Base-by-base conservation (phyloP, 2,113 vertebrate genomes). In the Siniperca knerii region DNA sequence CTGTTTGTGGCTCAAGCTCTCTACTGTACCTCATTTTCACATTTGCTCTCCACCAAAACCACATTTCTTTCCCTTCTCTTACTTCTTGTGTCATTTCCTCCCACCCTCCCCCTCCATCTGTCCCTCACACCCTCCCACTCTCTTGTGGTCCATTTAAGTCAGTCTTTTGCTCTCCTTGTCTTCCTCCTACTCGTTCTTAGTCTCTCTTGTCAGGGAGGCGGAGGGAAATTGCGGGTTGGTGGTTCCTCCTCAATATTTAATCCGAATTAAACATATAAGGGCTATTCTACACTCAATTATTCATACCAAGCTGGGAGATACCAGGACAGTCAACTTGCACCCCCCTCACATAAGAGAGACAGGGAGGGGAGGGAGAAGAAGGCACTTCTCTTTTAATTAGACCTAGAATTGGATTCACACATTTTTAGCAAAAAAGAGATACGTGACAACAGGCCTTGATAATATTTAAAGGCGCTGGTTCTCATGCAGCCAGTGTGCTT, bases 191-290 rank as follows among this genome's bases (percentile, higher is more conserved):
- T 84, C 33, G 2, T 73, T 87, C 71, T 73, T 66, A 75, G 78
- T 86, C 75, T 80, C 64, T 82, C 77, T 81, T 85, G 84, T 90
- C 83, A 89, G 52, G 35, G 78, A 88, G 75, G 88, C 5, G 40
- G 84, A 79, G 87, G 83, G 84, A 89, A 80, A 89, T 21, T 77
- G 82, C 57, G 33, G 65, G 48, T 40, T 83, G 80, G 84, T 88
- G 82, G 82, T 79, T 91, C 79, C 81, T 93, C 75, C 61, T 94
- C 65, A 90, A 94, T 93, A 92, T 91, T 93, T 93, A 66, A 94
- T 92, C 89, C 21, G 6, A 91, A 94, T 93, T 86, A 93, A 94
- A 92, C 92, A 92, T 89, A 94, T 89, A 90, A 92, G 72, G 78
- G 72, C 57, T 73, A 76, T 84, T 89, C 83, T 77, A 57, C 13